phyloP scores from a whole-genome alignment of 2,888 invertebrate species.

The Hirtodrosophila alboralis region DNA sequence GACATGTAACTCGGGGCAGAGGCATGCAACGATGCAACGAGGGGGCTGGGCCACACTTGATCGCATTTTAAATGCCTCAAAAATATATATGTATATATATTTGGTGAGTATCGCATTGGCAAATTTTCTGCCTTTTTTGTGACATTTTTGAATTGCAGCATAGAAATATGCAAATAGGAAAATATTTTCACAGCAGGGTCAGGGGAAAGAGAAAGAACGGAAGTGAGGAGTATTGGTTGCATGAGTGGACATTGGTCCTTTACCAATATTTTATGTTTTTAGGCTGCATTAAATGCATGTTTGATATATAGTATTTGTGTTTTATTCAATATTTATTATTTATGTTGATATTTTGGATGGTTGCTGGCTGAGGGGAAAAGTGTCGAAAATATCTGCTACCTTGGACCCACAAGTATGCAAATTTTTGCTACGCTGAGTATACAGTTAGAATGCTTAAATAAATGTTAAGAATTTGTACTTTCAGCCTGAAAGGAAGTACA shows the following conservation, averaged over 20 bases:
- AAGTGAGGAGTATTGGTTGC: slow-evolving; percentile 8
- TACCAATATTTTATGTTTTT: slow-evolving; percentile 37
- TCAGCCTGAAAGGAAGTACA: slow-evolving; percentile 4
- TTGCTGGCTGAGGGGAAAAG: too few species aligned
- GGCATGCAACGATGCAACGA: too few species aligned
- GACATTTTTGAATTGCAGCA: slow-evolving; percentile 38
- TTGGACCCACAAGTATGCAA: slow-evolving; percentile 29
- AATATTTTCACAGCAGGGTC: too few species aligned
- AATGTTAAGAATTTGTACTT: slow-evolving; percentile 19
- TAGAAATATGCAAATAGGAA: slow-evolving; percentile 50
- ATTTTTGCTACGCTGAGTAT: slow-evolving; percentile 20
- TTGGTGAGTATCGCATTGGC: slow-evolving; percentile 16
- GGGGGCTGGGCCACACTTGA: slow-evolving; percentile 31
- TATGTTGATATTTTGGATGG: slow-evolving; percentile 36
- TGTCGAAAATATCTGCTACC: slow-evolving; percentile 23
- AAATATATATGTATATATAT: too few species aligned
- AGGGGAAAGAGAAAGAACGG: neutral
- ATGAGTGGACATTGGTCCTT: slow-evolving; percentile 21
- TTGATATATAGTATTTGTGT: slow-evolving; percentile 18
- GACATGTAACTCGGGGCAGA: slow-evolving; percentile 26
- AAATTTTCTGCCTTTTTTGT: slow-evolving; percentile 31
- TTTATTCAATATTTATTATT: slow-evolving; percentile 50
- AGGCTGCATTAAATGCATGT: slow-evolving; percentile 30
- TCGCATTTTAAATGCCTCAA: slow-evolving; percentile 62
- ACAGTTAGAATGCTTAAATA: slow-evolving; percentile 13